Base-by-base conservation (phyloP, 1,140 invertebrate species). In the Bombus huntii region DNA sequence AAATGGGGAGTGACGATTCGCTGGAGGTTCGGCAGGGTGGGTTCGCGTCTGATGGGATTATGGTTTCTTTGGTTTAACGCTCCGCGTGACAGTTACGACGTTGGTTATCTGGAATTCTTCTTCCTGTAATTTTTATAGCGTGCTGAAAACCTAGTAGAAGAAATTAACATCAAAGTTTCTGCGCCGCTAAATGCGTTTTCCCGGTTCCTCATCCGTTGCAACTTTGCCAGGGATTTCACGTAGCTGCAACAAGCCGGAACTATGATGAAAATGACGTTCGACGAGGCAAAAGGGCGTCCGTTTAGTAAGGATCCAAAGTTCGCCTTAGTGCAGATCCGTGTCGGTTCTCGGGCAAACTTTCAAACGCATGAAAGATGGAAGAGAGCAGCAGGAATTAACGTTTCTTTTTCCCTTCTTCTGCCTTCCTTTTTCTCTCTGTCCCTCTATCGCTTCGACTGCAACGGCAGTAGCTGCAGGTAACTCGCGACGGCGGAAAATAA, bases 381-480 rank as follows among this genome's bases (percentile, higher is more conserved):
- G 66, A 68, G 65, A 70, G 74, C 53, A 12, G 53, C 12, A 62
- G 66, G 44, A 81, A 87, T 81, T 57, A 86, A 72, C 65, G 72
- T 84, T 53, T 77, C 62, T 72, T 68, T 68, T n/a, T 65, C 8
- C 47, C 31, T 37, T 42, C 42, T 28, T 59, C 28, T 28, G 31
- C 28, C 77, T 37, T 28, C 42, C 59, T 62, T 28, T 25, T 28
- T 62, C 62, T 47, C 44, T 73, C 13, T n/a, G 25, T 9, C 39
- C 3, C 12, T 9, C 25, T 39, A 13, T 25, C 22, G 68, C 13
- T 75, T 44, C 62, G 37, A 53, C 13, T 73, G 47, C 75, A 31
- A 59, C 74, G 77, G 18, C 47, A 53, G 47, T 53, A 87, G 87
- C 68, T 84, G 86, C 82, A 92, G 89, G 78, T 88, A 91, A 90